These are phyloP conservation scores for Kradibia gibbosae DNA, from an alignment of 1,140 invertebrate genomes.

Conservation along the genomic window DNA sequence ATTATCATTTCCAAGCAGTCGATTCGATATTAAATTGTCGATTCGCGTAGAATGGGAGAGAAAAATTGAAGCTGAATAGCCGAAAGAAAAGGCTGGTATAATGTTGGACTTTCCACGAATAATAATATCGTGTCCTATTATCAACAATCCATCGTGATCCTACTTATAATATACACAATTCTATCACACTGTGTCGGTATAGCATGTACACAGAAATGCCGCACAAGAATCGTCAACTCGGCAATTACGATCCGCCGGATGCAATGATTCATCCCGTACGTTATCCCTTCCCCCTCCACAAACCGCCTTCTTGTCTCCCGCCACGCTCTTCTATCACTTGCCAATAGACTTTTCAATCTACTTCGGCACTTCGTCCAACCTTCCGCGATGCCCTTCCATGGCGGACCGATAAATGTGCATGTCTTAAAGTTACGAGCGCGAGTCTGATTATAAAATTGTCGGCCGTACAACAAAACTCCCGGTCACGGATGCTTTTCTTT, in stretches of 20 bases:
- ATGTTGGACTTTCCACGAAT: neutral
- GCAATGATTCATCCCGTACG: slow-evolving; percentile 35
- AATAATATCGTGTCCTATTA: slow-evolving; percentile 28
- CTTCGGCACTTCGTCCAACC: no score
- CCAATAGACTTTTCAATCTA: no score
- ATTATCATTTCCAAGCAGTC: neutral
- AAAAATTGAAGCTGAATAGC: neutral
- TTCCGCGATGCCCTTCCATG: neutral
- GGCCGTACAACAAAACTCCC: neutral
- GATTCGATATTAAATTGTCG: neutral
- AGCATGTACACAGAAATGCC: neutral
- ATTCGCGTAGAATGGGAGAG: neutral
- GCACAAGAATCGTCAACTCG: slow-evolving; percentile 32
- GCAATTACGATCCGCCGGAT: slow-evolving; percentile 23
- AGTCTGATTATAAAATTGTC: neutral
- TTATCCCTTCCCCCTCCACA: neutral
- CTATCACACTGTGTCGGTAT: neutral
- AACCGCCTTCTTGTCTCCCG: neutral
- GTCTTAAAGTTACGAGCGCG: neutral
- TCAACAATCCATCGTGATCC: neutral
- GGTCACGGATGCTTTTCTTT: neutral
- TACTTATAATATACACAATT: neutral
- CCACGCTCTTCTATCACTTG: neutral
- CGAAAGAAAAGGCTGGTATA: neutral
- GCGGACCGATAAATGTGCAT: neutral